Evolutionary conservation across 2,113 vertebrate genomes (phyloP).

Genomic region (Pangasianodon hypophthalmus): DNA sequence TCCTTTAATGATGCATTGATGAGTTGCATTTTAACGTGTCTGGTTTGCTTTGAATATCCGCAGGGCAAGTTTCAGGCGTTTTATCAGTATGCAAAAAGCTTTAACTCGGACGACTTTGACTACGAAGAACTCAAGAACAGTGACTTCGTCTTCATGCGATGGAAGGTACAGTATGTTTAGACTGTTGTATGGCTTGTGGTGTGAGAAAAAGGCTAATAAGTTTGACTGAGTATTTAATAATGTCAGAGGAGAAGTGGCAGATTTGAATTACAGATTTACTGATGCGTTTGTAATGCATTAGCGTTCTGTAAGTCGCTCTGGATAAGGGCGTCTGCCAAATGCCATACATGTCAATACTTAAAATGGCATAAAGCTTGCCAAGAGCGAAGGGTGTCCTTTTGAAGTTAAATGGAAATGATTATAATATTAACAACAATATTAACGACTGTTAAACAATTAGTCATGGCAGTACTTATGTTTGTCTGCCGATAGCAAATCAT

Average conservation of each 20-base stretch:
- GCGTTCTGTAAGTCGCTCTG: neutral
- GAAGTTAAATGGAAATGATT: neutral
- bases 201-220: neutral
- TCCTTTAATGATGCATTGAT: neutral
- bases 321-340: neutral
- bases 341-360: neutral
- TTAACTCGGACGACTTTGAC: slow-evolving; percentile 97
- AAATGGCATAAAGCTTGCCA: neutral
- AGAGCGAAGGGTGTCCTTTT: neutral
- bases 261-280: neutral
- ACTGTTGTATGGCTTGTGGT: neutral
- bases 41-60: slow-evolving; percentile 42
- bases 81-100: slow-evolving; percentile 96
- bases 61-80: slow-evolving; percentile 98
- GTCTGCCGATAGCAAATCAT: neutral
- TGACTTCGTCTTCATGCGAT: slow-evolving; percentile 98
- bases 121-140: slow-evolving; percentile 91
- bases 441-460: neutral
- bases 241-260: neutral
- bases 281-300: neutral
- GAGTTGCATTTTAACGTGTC: neutral
- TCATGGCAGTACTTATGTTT: neutral
- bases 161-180: slow-evolving; percentile 87
- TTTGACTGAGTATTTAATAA: neutral
- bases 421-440: neutral